Evolutionary conservation across 2,797 vertebrate species (phyloP), one percentile per base, ranked within the genome.

Genomic region (Sandelia bainsii): DNA sequence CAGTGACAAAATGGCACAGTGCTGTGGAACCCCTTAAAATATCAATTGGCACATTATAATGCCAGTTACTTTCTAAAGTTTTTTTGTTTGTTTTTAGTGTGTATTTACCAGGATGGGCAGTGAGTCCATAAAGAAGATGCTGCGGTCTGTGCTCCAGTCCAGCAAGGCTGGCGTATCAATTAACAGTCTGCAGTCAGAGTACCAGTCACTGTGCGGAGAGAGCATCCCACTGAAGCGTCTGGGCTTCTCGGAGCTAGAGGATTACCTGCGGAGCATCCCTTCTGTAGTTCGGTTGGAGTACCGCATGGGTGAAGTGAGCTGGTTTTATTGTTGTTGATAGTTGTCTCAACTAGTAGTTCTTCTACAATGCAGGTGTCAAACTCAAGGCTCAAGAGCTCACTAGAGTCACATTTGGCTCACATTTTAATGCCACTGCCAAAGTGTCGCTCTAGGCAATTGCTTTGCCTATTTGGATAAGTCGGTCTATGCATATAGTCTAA

Each of bases 91-190:
- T 32, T 46, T 53, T 54, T 86, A 88, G 59, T 84, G 20, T 57
- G 25, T 56, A 14, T 62, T 49, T 37, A 6, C 59, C 77, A 96
- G 92, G 88, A 97, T 98, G 96, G 93, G 95, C 25, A 79, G 54
- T 0, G 96, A 98, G 78, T 87, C 95, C 27, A 86, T 95, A 51
- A 94, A 95, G 52, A 98, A 97, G 89, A 94, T 96, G 88, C 76
- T 99, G 49, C 91, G 96, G 62, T 93, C 97, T 60, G 96, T 98
- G 32, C 94, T 99, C 27, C 96, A 96, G 88, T 92, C 96, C 58
- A 95, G 94, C 80, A 98, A 97, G 88, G 76, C 72, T 0, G 97
- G 97, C 0, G 60, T 98, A 77, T 86, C 90, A 19, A 50, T 98
- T 27, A 46, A 59, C 20, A 93, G 75, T 6, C 93, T 99, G 27